Base-by-base conservation (phyloP, 1,140 invertebrate genomes). In the Cydia amplana region DNA sequence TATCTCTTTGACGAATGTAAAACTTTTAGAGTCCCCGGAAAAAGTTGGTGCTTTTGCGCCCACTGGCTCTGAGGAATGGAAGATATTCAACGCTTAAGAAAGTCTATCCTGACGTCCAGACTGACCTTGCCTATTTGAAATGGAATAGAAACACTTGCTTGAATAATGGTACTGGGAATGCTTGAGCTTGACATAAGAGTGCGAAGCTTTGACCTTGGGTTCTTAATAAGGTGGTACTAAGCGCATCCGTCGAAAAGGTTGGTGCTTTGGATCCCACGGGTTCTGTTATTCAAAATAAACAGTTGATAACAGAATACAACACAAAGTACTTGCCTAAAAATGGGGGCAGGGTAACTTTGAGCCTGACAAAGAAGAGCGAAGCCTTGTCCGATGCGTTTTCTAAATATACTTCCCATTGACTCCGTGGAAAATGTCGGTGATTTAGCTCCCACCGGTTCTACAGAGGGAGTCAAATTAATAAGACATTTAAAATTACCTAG, bases 111-210 rank as follows among this genome's bases (percentile, higher is more conserved):
- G 32, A 0, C 16, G 87, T 94, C 95, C 95, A 94, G n/a, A n/a
- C n/a, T n/a, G n/a, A 94, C 92, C 94, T 95, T n/a, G n/a, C n/a
- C n/a, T 65, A 88, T 82, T 74, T 72, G 14, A 18, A 32, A 43
- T 23, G 9, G 12, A 14, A 32, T 46, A 32, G 72, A 64, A 70
- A 73, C 83, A 94, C 94, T 95, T 95, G 96, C 96, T 96, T 96
- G 94, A 95, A 95, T 87, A 94, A 87, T 74, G 96, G 96, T 82
- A 95, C 93, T 55, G 96, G 96, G 93, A 94, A 95, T 43, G 95
- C 95, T 88, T 97, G 96, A 80, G 96, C 97, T 89, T 96, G 96
- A 93, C 97, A 98, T 36, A 97, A 94, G 74, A 93, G 85, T 79
- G 83, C 90, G 81, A 93, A 92, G 81, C 84, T 88, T 85, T 92